Conservation (phyloP, 2,888 invertebrate genomes). For the Phasia obesa region DNA sequence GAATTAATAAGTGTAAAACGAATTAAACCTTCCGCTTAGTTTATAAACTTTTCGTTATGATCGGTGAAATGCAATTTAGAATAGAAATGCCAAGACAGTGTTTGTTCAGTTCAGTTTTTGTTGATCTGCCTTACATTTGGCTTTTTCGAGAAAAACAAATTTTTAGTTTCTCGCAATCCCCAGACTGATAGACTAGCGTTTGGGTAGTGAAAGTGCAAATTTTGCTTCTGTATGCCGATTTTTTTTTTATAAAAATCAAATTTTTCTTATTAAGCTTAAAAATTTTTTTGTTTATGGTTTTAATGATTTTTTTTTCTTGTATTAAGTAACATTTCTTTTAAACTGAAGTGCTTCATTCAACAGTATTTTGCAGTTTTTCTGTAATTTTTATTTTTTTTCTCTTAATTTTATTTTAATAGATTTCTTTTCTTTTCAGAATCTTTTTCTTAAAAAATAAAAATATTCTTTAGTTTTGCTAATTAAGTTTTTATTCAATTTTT, state of each 20-base stretch:
- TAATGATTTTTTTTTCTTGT: slow-evolving; percentile 7
- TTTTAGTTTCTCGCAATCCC: no score
- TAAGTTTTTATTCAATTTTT: slow-evolving; percentile 18
- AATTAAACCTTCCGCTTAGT: no score
- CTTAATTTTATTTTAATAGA: slow-evolving; percentile 9
- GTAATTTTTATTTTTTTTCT: slow-evolving; percentile 1
- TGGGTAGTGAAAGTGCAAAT: no score
- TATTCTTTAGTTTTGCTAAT: slow-evolving; percentile 30
- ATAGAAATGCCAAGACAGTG: no score
- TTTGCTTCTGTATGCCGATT: no score
- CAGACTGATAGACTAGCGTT: no score
- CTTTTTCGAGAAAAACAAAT: no score
- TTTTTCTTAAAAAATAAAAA: slow-evolving; percentile 48
- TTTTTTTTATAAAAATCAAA: background rate
- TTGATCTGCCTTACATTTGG: no score
- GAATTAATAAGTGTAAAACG: no score
- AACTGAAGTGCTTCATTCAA: slow-evolving; percentile 62
- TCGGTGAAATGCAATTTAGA: no score
- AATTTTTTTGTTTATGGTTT: background rate
- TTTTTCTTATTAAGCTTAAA: background rate
- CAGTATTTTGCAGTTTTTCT: slow-evolving; percentile 56
- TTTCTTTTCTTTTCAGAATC: slow-evolving; percentile 19
- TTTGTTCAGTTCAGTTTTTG: no score
- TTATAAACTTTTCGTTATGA: no score
- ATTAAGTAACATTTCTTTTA: slow-evolving; percentile 55